Conservation (phyloP, 2,888 invertebrate genomes). For the Zele albiditarsus region DNA sequence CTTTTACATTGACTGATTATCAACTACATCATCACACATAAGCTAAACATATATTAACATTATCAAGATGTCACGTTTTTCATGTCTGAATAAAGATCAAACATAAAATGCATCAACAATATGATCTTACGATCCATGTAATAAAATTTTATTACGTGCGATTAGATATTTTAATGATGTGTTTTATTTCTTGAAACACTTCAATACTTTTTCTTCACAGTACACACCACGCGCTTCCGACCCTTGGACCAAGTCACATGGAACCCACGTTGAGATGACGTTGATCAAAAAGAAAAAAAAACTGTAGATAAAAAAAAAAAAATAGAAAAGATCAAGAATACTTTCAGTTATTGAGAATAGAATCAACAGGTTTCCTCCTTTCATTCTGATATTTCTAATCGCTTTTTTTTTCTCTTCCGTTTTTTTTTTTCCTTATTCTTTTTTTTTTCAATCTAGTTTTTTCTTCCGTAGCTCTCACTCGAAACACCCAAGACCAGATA, state of each 20-base stretch:
- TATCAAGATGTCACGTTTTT: constrained; percentile 8
- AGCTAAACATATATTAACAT: not conserved
- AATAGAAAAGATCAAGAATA: constrained; percentile 27
- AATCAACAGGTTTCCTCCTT: constrained; percentile 13
- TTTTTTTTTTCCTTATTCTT: constrained; percentile 21
- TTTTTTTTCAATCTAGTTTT: constrained; percentile 5
- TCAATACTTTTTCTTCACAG: not conserved
- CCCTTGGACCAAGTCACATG: constrained; percentile 26
- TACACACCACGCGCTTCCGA: constrained; percentile 31
- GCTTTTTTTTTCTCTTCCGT: constrained; percentile 12
- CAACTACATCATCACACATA: not conserved
- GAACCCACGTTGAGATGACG: constrained; percentile 39
- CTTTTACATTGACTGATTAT: not conserved
- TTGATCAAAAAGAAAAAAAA: constrained; percentile 30
- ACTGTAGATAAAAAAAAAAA: constrained; percentile 7
- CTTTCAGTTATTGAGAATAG: constrained; percentile 27
- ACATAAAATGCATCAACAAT: constrained; percentile 9
- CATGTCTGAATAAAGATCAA: not conserved
- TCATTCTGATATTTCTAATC: constrained; percentile 42
- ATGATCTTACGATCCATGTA: not conserved
- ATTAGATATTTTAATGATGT: not conserved
- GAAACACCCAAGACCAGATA: constrained; percentile 61
- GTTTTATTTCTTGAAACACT: constrained; percentile 21
- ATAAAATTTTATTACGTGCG: constrained; percentile 17
- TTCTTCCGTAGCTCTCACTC: constrained; percentile 45